Conservation (phyloP, 1,140 invertebrate species). For the Grapholita molesta region DNA sequence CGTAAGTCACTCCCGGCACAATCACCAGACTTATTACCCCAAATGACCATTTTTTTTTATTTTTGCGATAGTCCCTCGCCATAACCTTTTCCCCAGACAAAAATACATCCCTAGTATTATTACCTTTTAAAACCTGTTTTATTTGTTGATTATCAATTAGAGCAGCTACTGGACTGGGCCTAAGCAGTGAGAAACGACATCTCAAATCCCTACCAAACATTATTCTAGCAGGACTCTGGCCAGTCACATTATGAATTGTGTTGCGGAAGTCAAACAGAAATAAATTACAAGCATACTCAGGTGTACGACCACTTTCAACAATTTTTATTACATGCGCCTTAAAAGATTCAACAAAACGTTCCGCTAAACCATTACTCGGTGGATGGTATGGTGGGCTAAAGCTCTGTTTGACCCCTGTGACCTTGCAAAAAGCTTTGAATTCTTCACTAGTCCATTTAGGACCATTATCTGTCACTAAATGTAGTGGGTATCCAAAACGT, state of each 20-base stretch:
- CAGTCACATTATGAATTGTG: neutral
- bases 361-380: too few species aligned
- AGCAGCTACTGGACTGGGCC: neutral
- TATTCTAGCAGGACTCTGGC: neutral
- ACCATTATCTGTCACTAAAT: slow-evolving; percentile 20
- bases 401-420: neutral
- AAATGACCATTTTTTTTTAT: slow-evolving; percentile 4
- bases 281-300: neutral
- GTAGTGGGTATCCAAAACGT: slow-evolving; percentile 29
- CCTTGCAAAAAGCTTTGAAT: neutral
- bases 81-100: slow-evolving; percentile 16
- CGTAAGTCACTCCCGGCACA: neutral
- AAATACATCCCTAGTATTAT: neutral
- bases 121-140: neutral
- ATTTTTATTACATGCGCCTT: slow-evolving; percentile 4
- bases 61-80: slow-evolving; percentile 13
- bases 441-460: slow-evolving; percentile 5
- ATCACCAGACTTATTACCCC: neutral
- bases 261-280: slow-evolving; percentile 4
- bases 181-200: slow-evolving; percentile 9
- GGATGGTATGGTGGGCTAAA: neutral
- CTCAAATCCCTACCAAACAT: slow-evolving; percentile 12
- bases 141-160: neutral
- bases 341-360: slow-evolving; percentile 3
- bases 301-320: neutral